A percentile compares a stretch with the other conserved stretches of the same genome.
Evolutionary conservation across 2,113 vertebrate species (phyloP).

Genomic region (Leucosticte australis): DNA sequence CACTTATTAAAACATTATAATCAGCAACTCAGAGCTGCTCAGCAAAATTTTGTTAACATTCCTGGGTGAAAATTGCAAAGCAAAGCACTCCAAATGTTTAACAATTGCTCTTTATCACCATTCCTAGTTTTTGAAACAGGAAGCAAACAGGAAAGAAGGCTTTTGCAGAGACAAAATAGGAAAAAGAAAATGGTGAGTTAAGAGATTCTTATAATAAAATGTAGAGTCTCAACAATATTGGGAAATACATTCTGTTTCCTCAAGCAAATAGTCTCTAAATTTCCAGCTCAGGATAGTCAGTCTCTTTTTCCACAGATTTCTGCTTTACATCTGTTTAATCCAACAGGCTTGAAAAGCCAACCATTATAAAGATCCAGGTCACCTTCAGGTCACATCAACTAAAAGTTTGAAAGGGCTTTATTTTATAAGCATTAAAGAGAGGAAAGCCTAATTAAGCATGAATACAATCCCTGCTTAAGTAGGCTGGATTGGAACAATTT

Average conservation of each 20-base stretch:
- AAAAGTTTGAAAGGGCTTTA: conserved; percentile 57
- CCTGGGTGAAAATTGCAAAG: neutral
- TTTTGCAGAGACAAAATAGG: neutral
- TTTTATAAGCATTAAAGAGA: conserved; percentile 53
- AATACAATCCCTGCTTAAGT: conserved; percentile 50
- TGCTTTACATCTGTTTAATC: conserved; percentile 36
- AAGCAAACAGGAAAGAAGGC: conserved; percentile 2
- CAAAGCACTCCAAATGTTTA: neutral
- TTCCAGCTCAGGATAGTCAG: neutral
- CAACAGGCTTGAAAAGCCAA: conserved; percentile 54
- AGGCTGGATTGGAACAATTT: conserved; percentile 24
- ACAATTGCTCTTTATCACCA: neutral
- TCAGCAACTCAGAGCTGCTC: neutral
- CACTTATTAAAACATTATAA: neutral
- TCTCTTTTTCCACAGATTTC: conserved; percentile 36
- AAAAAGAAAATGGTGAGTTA: neutral
- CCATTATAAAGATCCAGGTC: conserved; percentile 45
- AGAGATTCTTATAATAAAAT: neutral
- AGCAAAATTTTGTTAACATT: neutral
- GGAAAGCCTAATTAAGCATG: conserved; percentile 60
- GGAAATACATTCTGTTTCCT: neutral
- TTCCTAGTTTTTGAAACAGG: conserved; percentile 1
- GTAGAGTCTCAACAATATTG: neutral
- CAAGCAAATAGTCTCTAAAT: neutral
- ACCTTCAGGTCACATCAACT: conserved; percentile 51